These are phyloP conservation scores for Hipparchia semele DNA, from an alignment of 2,888 invertebrate species.

Conservation along the genomic window DNA sequence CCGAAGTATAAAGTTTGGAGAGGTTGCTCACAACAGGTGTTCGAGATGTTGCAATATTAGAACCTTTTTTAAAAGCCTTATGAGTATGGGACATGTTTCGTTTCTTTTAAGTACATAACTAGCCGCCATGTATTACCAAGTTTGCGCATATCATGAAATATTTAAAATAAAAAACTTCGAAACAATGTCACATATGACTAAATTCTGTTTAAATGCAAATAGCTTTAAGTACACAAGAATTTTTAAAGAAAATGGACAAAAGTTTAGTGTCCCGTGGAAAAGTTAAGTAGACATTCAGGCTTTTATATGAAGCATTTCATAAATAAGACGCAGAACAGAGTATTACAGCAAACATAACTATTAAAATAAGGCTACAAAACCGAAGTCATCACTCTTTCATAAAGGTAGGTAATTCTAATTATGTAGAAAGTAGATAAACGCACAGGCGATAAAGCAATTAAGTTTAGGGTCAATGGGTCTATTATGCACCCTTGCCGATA, in stretches of 20 bases:
- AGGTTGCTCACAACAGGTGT: conserved; percentile 80
- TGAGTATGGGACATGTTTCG: conserved; percentile 48
- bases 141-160: conserved; percentile 21
- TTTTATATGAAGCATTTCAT: not conserved
- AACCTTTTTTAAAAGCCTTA: conserved; percentile 52
- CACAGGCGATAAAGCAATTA: conserved; percentile 62
- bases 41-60: conserved; percentile 66
- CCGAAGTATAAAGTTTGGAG: conserved; percentile 75
- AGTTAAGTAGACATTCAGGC: not conserved
- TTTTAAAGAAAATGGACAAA: conserved; percentile 2
- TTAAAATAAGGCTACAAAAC: not conserved
- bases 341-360: too few relatives aligned
- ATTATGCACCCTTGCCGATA: conserved; percentile 78
- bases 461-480: conserved; percentile 74
- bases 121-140: conserved; percentile 3
- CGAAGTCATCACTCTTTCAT: too few relatives aligned
- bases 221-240: not conserved
- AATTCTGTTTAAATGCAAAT: not conserved
- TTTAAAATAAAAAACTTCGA: conserved; percentile 6
- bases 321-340: not conserved
- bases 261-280: not conserved
- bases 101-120: conserved; percentile 21
- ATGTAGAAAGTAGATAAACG: conserved; percentile 45
- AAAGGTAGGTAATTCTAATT: too few relatives aligned
- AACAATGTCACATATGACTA: conserved; percentile 13